A percentile compares a stretch with the other conserved stretches of the same genome.
These are phyloP conservation scores for Aproaerema taeniolella DNA, from an alignment of 2,888 invertebrate species.

Conservation along the genomic window DNA sequence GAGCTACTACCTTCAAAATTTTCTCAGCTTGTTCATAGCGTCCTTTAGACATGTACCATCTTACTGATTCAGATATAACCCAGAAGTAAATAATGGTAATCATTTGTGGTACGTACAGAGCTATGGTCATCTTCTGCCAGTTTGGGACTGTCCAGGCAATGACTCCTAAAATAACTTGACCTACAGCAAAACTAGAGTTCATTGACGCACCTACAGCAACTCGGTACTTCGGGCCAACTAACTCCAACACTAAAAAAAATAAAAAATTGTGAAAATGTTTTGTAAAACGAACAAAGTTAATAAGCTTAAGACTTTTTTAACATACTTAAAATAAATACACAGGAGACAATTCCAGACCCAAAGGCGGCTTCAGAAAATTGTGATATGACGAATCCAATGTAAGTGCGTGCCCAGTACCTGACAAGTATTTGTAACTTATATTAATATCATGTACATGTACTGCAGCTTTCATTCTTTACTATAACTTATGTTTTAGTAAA, in stretches of 20 bases:
- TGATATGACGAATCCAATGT: conserved; percentile 79
- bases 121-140: conserved; percentile 82
- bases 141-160: conserved; percentile 53
- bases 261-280: conserved; percentile 4
- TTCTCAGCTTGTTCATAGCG: conserved; percentile 79
- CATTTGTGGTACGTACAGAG: conserved; percentile 81
- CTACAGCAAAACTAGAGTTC: conserved; percentile 81
- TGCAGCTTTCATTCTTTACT: too few relatives aligned
- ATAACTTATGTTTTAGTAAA: too few relatives aligned
- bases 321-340: conserved; percentile 82
- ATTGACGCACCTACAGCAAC: conserved; percentile 82
- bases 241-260: conserved; percentile 79
- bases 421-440: too few relatives aligned
- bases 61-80: conserved; percentile 80
- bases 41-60: conserved; percentile 85
- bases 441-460: too few relatives aligned
- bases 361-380: conserved; percentile 83
- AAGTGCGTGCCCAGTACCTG: conserved; percentile 77
- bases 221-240: conserved; percentile 83
- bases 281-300: too few relatives aligned
- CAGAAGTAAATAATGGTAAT: conserved; percentile 79
- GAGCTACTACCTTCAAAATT: conserved; percentile 79
- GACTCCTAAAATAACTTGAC: not conserved
- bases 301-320: not conserved
- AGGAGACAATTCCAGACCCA: conserved; percentile 81